These are phyloP conservation scores for Eupithecia pulchellata DNA, from an alignment of 2,888 invertebrate species.

Conservation along the genomic window DNA sequence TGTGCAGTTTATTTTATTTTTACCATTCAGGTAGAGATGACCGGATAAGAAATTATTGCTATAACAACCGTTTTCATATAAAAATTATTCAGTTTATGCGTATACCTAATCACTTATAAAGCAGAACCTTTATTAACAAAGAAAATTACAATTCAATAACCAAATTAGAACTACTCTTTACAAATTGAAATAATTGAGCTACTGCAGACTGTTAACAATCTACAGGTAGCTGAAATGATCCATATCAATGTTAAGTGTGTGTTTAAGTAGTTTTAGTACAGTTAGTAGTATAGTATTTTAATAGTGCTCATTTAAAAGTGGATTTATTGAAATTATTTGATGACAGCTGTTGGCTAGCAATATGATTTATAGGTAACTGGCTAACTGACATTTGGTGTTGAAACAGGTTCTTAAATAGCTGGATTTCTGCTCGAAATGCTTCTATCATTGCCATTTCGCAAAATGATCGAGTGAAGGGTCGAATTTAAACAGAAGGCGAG, in stretches of 20 bases:
- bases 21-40: not conserved
- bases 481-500: conserved; percentile 56
- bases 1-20: conserved; percentile 2
- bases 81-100: not conserved
- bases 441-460: conserved; percentile 30
- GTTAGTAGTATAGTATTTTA: not conserved
- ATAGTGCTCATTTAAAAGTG: not conserved
- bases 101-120: too few species aligned
- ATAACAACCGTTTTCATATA: not conserved
- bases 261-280: not conserved
- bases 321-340: not conserved
- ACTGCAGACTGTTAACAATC: too few species aligned
- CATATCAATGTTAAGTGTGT: too few species aligned
- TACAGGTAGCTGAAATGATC: too few species aligned
- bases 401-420: conserved; percentile 19
- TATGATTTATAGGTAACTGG: conserved; percentile 7
- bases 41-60: not conserved
- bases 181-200: too few species aligned
- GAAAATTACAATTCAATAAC: too few species aligned
- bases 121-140: too few species aligned
- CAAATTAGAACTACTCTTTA: too few species aligned
- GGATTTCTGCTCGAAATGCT: conserved; percentile 40
- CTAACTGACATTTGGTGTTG: conserved; percentile 9
- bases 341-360: not conserved
- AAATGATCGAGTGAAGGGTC: conserved; percentile 58